These are phyloP conservation scores for Coracias cyanogaster DNA, from an alignment of 2,797 vertebrate genomes.

Conservation along the genomic window DNA sequence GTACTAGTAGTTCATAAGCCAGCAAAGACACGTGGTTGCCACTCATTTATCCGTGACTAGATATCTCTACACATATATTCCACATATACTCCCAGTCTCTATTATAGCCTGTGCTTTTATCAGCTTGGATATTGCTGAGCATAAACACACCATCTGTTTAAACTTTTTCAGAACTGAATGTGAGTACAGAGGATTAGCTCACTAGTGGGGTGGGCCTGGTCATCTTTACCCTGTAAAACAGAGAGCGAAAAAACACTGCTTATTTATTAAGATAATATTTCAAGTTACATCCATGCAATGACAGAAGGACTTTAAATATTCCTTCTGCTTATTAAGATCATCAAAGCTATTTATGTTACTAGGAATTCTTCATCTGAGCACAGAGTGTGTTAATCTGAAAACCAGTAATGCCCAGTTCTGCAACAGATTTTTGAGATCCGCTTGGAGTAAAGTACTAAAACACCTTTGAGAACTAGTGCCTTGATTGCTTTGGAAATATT, in stretches of 20 bases:
- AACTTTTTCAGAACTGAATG: neutral
- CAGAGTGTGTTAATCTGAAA: neutral
- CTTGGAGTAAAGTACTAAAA: neutral
- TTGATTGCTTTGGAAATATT: neutral
- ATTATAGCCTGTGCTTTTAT: neutral
- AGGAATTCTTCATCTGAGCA: neutral
- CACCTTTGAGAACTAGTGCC: neutral
- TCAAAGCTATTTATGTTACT: neutral
- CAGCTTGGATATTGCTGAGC: neutral
- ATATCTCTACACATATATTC: neutral
- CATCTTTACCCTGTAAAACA: neutral
- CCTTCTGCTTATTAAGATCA: neutral
- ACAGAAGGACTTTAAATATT: neutral
- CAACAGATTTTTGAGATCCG: neutral
- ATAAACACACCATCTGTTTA: accelerated
- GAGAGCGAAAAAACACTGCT: neutral
- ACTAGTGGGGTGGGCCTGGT: neutral
- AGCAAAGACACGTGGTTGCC: neutral
- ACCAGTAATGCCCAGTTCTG: neutral
- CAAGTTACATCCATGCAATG: neutral
- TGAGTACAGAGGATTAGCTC: neutral
- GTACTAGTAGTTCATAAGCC: neutral
- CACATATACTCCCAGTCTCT: neutral
- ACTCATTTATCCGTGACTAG: neutral
- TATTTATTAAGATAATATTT: neutral